A percentile compares a stretch with the other conserved stretches of the same genome.
phyloP scores from a whole-genome alignment of 2,888 invertebrate species.

The Pycnomerus fuliginosus region DNA sequence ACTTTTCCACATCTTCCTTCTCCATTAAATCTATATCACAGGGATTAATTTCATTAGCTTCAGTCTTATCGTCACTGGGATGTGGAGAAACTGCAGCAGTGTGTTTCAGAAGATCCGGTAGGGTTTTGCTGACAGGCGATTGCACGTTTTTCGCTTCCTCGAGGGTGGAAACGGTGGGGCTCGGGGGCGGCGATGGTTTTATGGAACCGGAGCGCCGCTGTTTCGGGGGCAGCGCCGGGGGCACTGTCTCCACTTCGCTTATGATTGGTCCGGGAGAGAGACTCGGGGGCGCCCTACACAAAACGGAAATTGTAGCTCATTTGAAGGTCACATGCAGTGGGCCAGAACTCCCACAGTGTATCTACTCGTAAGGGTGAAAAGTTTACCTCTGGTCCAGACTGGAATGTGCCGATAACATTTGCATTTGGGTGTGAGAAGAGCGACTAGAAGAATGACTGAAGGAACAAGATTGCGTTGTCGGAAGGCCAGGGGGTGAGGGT shows the following conservation, averaged over 20 bases:
- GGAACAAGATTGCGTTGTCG: slow-evolving; percentile 61
- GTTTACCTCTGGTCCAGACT: slow-evolving; percentile 30
- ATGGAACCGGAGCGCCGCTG: slow-evolving; percentile 54
- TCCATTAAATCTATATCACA: slow-evolving; percentile 66
- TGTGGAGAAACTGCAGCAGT: slow-evolving; percentile 34
- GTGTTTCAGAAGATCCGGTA: slow-evolving; percentile 50
- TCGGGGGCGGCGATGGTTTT: slow-evolving; percentile 40
- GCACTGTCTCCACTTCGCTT: slow-evolving; percentile 23
- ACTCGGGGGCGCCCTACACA: slow-evolving; percentile 25
- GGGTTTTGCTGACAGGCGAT: slow-evolving; percentile 36
- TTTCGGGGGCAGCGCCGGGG: slow-evolving; percentile 61
- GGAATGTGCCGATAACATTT: slow-evolving; percentile 38
- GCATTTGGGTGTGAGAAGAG: slow-evolving; percentile 41
- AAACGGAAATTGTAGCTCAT: slow-evolving; percentile 1
- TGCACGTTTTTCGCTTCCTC: slow-evolving; percentile 24
- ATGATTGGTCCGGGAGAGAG: slow-evolving; percentile 30
- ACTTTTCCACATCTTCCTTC: slow-evolving; percentile 77
- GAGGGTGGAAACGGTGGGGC: slow-evolving; percentile 27
- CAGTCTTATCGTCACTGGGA: slow-evolving; percentile 9
- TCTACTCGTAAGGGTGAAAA: no score
- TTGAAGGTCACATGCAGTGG: no score
- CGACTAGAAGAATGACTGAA: slow-evolving; percentile 51
- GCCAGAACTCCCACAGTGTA: no score
- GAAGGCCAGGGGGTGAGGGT: slow-evolving; percentile 45
- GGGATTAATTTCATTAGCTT: slow-evolving; percentile 28